Evolutionary conservation across 2,797 vertebrate genomes (phyloP), one percentile per base, ranked within the genome.

Genomic region (Danio albolineatus): DNA sequence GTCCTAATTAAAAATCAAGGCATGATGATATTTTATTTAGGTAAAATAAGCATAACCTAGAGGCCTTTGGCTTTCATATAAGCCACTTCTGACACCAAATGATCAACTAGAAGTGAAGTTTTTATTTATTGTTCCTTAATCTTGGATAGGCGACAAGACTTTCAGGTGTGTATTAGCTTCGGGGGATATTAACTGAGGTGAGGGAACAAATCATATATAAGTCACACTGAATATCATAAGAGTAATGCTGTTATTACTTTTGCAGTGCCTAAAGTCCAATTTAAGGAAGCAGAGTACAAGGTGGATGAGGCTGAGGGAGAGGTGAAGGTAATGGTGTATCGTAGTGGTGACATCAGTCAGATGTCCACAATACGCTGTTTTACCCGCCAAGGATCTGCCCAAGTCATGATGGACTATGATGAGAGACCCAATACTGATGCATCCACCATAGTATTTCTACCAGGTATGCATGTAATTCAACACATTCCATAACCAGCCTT

Each of bases 361-460:
- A 86, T 54, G 65, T 95, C 93, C 66, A 94, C 92, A 0, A 93
- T 95, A 36, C 88, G 89, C 59, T 94, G 94, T 79, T 95, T 93
- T 79, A 95, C 96, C 43, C 90, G 90, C 36, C 96, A 96, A 83
- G 94, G 94, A 57, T 94, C 95, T 39, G 95, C 95, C 39, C 92
- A 96, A 86, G 94, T 95, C 80, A 95, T 94, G 90, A 91, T 93
- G 93, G 95, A 95, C 87, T 96, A 95, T 83, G 88, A 87, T 12
- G 95, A 96, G 86, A 91, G 92, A 73, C 95, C 95, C 75, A 95
- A 96, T 56, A 95, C 94, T 3, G 94, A 95, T 5, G 89, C 91
- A 4, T 95, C 94, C n/a, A 2, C 91, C 79, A 86, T 95, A 81
- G 92, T 91, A 3, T 95, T 96, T 87, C 89, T 95, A 4, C 93